Evolutionary conservation across 2,888 invertebrate genomes (phyloP).

Genomic region (Drosophila algonquin): DNA sequence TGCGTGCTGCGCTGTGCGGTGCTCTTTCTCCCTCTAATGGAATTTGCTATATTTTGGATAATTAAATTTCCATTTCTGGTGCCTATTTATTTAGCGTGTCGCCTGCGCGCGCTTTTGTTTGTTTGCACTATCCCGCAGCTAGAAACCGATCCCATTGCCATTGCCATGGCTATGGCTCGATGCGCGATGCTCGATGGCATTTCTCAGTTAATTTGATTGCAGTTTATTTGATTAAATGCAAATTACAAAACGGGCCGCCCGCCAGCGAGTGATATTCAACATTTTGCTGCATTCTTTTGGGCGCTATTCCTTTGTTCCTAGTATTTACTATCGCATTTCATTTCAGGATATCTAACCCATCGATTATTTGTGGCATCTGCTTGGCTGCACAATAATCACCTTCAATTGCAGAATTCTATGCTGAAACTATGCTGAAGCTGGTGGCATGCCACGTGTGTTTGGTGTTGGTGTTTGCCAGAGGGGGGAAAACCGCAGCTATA

Average conservation of each 20-base stretch:
- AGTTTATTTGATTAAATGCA: slow-evolving; percentile 30
- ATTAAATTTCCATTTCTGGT: slow-evolving; percentile 51
- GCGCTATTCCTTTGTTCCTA: not conserved
- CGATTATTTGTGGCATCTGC: slow-evolving; percentile 26
- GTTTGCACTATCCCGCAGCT: slow-evolving; percentile 22
- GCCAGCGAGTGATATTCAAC: not conserved
- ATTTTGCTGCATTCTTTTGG: slow-evolving; percentile 14
- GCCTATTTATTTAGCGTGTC: slow-evolving; percentile 33
- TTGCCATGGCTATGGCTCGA: no score
- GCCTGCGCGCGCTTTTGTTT: slow-evolving; percentile 13
- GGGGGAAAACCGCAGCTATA: no score
- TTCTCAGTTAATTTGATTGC: slow-evolving; percentile 30
- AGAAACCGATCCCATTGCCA: not conserved
- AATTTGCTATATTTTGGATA: slow-evolving; percentile 40
- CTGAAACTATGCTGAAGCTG: slow-evolving; percentile 41
- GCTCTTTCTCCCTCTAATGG: slow-evolving; percentile 22
- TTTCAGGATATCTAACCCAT: not conserved
- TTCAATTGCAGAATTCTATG: slow-evolving; percentile 15
- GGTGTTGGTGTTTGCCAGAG: slow-evolving; percentile 1
- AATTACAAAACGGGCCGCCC: slow-evolving; percentile 16
- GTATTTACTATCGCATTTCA: slow-evolving; percentile 8
- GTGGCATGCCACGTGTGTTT: slow-evolving; percentile 8
- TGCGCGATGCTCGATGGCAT: slow-evolving; percentile 10
- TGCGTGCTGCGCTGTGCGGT: not conserved
- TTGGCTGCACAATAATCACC: slow-evolving; percentile 43